A percentile compares a stretch with the other conserved stretches of the same genome.
Conservation (phyloP, 2,113 vertebrate genomes). For the Butorides virescens region DNA sequence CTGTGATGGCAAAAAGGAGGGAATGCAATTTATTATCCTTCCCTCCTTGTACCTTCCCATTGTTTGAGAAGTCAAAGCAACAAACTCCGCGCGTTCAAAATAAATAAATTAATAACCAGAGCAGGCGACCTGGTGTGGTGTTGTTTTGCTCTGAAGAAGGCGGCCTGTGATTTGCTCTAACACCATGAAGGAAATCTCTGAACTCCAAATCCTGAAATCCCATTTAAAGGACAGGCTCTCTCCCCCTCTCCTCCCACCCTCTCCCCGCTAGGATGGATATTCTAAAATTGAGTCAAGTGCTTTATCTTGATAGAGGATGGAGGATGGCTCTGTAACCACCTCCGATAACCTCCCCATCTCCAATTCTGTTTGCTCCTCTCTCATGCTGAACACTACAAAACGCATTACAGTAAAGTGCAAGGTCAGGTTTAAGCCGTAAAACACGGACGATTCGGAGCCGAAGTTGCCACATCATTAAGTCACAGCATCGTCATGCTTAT, state of each 20-base stretch:
- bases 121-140: neutral
- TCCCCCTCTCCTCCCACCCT: neutral
- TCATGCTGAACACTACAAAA: constrained; percentile 14
- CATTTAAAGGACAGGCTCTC: neutral
- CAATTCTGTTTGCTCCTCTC: constrained; percentile 30
- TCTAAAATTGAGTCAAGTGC: constrained; percentile 41
- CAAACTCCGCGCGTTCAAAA: neutral
- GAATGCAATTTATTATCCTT: constrained; percentile 70
- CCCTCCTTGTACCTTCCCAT: constrained; percentile 38
- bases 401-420: neutral
- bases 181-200: neutral
- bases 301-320: constrained; percentile 28
- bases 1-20: constrained; percentile 60
- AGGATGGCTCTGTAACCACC: constrained; percentile 11
- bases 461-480: constrained; percentile 49
- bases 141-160: neutral
- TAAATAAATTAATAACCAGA: constrained; percentile 50
- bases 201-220: constrained; percentile 27
- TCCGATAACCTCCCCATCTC: constrained; percentile 33
- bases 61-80: constrained; percentile 52
- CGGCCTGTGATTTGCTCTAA: neutral
- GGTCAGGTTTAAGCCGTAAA: constrained; percentile 40
- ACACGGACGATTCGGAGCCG: neutral
- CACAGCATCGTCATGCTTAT: constrained; percentile 46
- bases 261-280: neutral